phyloP scores from a whole-genome alignment of 2,113 vertebrate genomes.

The Leptobrachium ailaonicum region DNA sequence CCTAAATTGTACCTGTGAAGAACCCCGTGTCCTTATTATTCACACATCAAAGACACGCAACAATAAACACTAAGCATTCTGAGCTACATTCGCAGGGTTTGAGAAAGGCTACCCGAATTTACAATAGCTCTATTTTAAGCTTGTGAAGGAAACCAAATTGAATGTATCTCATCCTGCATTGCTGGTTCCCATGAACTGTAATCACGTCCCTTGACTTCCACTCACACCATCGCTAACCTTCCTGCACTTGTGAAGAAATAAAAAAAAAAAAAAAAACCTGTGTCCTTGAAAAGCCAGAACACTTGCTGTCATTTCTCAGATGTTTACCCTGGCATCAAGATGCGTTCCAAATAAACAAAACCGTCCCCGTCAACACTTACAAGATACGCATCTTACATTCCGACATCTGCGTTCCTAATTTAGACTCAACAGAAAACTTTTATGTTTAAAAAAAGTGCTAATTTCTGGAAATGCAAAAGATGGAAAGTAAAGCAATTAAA shows the following conservation, averaged over 20 bases:
- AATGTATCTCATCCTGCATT: slow-evolving; percentile 99
- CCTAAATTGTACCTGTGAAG: slow-evolving; percentile 32
- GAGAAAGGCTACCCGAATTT: slow-evolving; percentile 89
- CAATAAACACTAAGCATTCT: slow-evolving; percentile 84
- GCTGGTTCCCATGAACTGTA: slow-evolving; percentile 96
- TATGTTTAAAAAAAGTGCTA: background rate
- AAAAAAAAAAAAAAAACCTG: background rate
- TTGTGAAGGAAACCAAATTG: slow-evolving; percentile 94
- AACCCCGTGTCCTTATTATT: slow-evolving; percentile 79
- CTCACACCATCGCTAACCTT: slow-evolving; percentile 74
- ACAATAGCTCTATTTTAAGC: slow-evolving; percentile 99
- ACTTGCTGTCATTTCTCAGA: slow-evolving; percentile 65
- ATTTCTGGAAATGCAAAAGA: too few species aligned
- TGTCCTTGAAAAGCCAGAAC: slow-evolving; percentile 73
- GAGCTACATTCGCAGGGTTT: slow-evolving; percentile 80
- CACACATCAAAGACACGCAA: slow-evolving; percentile 88
- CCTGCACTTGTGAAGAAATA: slow-evolving; percentile 71
- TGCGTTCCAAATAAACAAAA: slow-evolving; percentile 28
- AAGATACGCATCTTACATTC: background rate
- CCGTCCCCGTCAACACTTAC: background rate
- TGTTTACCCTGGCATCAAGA: slow-evolving; percentile 62
- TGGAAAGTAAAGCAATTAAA: too few species aligned
- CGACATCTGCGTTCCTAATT: slow-evolving; percentile 11
- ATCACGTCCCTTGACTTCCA: slow-evolving; percentile 88
- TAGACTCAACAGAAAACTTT: background rate